Evolutionary conservation across 2,113 vertebrate genomes (phyloP), one percentile per base, ranked within the genome.

Genomic region (Ameiurus melas): DNA sequence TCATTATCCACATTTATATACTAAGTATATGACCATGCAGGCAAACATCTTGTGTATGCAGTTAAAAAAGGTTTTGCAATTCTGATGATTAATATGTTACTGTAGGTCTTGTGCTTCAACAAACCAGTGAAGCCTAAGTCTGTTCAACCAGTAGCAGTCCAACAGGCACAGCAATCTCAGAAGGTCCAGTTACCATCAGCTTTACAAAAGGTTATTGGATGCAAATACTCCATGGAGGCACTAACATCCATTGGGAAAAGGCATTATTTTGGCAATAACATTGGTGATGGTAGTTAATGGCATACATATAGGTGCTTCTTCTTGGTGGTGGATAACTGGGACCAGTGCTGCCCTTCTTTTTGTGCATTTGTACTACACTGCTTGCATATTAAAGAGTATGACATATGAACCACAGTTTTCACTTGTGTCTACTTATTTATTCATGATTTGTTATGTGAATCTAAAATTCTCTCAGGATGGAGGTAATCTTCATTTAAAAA

Each of bases 161-260:
- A 87, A 22, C 82, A 91, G 83, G 85, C 33, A 70, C 92, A 93
- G 22, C 90, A 93, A 86, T 79, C 36, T 71, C 88, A 91, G 77
- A 91, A 14, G 68, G 75, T 17, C 77, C 84, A 3, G 0, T 85
- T 94, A 80, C 93, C 93, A 7, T 1, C 6, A 0, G 17, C 83
- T 47, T 86, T 87, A n/a, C 30, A 68, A 81, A 92, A 94, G 90
- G 87, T 88, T 90, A 88, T 90, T 89, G 16, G 14, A 83, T 78
- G 39, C 9, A 27, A 47, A 84, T 66, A 60, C 51, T 53, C 36
- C 58, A 30, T 51, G n/a, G n/a, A n/a, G n/a, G n/a, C n/a, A n/a
- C n/a, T n/a, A n/a, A n/a, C n/a, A n/a, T n/a, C n/a, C n/a, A n/a
- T n/a, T n/a, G n/a, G n/a, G n/a, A n/a, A n/a, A n/a, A n/a, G n/a